These are phyloP conservation scores for Tinea trinotella DNA, from an alignment of 2,888 invertebrate genomes.

Conservation along the genomic window DNA sequence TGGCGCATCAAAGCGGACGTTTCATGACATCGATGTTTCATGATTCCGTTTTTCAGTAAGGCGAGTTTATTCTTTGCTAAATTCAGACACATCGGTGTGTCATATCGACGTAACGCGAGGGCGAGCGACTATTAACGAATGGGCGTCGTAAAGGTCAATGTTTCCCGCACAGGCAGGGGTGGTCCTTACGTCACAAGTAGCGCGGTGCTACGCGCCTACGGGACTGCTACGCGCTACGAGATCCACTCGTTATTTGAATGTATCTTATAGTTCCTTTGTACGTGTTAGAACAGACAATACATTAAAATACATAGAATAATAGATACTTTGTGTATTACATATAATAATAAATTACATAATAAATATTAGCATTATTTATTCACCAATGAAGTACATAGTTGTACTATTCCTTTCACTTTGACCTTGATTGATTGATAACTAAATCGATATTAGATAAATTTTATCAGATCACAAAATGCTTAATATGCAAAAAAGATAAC, in stretches of 20 bases:
- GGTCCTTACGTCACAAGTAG: conserved; percentile 10
- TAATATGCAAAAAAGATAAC: too few species aligned
- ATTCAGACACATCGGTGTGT: neutral
- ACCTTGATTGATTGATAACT: neutral
- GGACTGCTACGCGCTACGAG: conserved; percentile 8
- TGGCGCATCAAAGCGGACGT: neutral
- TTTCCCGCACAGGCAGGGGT: neutral
- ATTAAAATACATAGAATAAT: too few species aligned
- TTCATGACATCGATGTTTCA: too few species aligned
- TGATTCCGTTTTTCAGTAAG: too few species aligned
- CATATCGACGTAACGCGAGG: neutral
- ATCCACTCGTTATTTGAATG: neutral
- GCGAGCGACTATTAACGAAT: conserved; percentile 3
- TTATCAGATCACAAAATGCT: too few species aligned
- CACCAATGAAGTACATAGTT: too few species aligned
- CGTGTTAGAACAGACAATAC: neutral
- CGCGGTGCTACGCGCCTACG: neutral
- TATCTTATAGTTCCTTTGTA: conserved; percentile 1
- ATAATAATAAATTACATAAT: too few species aligned
- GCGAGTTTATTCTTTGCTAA: neutral
- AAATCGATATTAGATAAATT: too few species aligned
- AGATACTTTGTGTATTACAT: too few species aligned
- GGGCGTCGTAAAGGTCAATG: conserved; percentile 13
- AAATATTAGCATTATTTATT: too few species aligned
- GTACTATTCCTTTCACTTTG: neutral